These are phyloP conservation scores for Zosterops borbonicus DNA, from an alignment of 2,113 vertebrate species.

Conservation along the genomic window DNA sequence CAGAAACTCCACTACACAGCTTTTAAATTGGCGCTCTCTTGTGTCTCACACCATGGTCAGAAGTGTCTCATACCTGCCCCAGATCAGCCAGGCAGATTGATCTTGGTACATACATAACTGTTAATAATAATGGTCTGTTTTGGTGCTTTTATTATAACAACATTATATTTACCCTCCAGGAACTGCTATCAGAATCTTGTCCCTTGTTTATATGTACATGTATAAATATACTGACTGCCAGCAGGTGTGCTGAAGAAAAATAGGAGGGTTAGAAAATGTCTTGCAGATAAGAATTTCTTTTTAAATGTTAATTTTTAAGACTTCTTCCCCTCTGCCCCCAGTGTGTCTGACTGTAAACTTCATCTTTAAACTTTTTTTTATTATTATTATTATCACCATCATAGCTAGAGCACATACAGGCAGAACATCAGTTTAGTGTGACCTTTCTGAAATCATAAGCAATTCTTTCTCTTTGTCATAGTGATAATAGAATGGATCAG, in stretches of 20 bases:
- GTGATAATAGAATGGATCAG: conserved; percentile 77
- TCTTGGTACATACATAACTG: neutral
- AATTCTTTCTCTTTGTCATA: conserved; percentile 78
- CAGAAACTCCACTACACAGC: neutral
- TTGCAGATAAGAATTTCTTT: conserved; percentile 70
- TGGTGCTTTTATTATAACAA: neutral
- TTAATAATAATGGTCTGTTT: neutral
- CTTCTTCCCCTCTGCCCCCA: neutral
- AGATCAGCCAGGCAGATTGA: neutral
- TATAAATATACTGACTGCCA: conserved; percentile 58
- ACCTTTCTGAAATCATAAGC: conserved; percentile 80
- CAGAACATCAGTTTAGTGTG: conserved; percentile 70
- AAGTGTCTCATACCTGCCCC: neutral
- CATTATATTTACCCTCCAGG: neutral
- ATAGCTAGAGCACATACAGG: conserved; percentile 63
- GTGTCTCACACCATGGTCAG: neutral
- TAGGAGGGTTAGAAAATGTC: conserved; percentile 47
- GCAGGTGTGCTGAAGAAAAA: conserved; percentile 58
- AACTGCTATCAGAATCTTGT: conserved; percentile 31
- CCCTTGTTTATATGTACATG: conserved; percentile 37
- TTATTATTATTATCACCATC: conserved; percentile 43
- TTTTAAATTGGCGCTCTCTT: neutral
- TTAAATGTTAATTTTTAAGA: conserved; percentile 74
- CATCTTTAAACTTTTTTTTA: conserved; percentile 63
- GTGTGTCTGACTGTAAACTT: conserved; percentile 68